Evolutionary conservation across 2,888 invertebrate species (phyloP), one percentile per base, ranked within the genome.

Genomic region (Oligia latruncula): DNA sequence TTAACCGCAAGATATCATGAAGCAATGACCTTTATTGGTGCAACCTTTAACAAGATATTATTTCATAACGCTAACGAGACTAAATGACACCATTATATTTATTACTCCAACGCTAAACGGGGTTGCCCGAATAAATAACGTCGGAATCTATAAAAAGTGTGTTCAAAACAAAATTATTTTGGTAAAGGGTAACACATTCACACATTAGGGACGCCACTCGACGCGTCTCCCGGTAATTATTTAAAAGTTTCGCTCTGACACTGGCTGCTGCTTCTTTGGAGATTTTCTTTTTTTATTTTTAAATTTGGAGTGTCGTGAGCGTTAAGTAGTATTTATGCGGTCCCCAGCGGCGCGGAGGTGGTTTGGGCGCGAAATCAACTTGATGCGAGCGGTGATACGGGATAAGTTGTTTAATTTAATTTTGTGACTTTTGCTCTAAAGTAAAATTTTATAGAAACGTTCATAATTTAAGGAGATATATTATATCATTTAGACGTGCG

Each of bases 251-350:
- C 78, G 83, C 67, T 89, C 82, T 89, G 87, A 88, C 90, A 90
- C 90, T 85, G 89, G 87, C 87, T 89, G 87, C 89, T 90, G 82
- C 86, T 91, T 92, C 88, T 87, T 84, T 78, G 46, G 78, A 91
- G 90, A 90, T 90, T 92, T 92, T 91, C 88, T 90, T 90, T 91
- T 92, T 93, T 93, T 93, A 83, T 81, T 87, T 89, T 92, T 93
- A 93, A 95, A 95, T 96, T 95, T 94, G 91, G 94, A 93, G 93
- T 94, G 94, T 95, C 95, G 93, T 91, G 94, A 93, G 91, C 93
- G 94, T 92, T 96, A 96, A 96, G 96, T 94, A 96, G 95, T 96
- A 96, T 97, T 96, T 96, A 97, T 97, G 96, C 93, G 96, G 93
- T 95, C 93, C 94, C 96, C 96, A 95, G 92, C 96, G 86, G 95